These are phyloP conservation scores for Anadara kagoshimensis DNA, from an alignment of 1,140 invertebrate genomes.

Conservation along the genomic window DNA sequence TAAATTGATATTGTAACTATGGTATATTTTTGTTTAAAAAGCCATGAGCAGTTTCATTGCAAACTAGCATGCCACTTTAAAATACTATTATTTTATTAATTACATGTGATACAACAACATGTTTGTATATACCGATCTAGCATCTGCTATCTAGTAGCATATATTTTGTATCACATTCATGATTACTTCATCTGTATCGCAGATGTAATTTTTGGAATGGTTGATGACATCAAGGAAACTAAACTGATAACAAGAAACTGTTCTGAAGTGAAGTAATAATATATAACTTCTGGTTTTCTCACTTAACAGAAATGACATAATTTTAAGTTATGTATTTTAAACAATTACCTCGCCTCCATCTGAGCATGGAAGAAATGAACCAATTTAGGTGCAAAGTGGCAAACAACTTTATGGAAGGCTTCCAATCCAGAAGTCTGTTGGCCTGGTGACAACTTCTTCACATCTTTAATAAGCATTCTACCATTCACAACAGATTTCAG, in stretches of 20 bases:
- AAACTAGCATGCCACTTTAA: no score
- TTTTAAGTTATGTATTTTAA: not conserved
- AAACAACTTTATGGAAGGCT: slow-evolving; percentile 30
- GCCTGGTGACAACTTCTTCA: slow-evolving; percentile 26
- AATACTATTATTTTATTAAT: not conserved
- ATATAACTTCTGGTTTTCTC: no score
- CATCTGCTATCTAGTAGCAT: no score
- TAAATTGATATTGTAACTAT: not conserved
- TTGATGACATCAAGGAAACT: no score
- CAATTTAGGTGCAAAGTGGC: slow-evolving; percentile 40
- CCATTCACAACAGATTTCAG: slow-evolving; percentile 8
- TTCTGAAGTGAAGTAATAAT: no score
- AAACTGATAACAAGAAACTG: no score
- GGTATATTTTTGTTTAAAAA: not conserved
- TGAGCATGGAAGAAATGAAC: slow-evolving; percentile 29
- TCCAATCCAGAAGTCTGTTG: slow-evolving; percentile 34
- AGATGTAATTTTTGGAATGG: no score
- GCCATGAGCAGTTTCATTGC: not conserved
- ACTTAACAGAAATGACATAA: slow-evolving; percentile 2
- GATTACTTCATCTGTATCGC: no score
- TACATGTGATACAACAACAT: not conserved
- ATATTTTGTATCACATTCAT: no score
- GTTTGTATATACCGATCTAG: no score
- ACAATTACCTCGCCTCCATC: slow-evolving; percentile 16
- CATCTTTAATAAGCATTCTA: slow-evolving; percentile 18